Evolutionary conservation across 2,888 invertebrate species (phyloP).

Genomic region (Boloria euphrosyne): DNA sequence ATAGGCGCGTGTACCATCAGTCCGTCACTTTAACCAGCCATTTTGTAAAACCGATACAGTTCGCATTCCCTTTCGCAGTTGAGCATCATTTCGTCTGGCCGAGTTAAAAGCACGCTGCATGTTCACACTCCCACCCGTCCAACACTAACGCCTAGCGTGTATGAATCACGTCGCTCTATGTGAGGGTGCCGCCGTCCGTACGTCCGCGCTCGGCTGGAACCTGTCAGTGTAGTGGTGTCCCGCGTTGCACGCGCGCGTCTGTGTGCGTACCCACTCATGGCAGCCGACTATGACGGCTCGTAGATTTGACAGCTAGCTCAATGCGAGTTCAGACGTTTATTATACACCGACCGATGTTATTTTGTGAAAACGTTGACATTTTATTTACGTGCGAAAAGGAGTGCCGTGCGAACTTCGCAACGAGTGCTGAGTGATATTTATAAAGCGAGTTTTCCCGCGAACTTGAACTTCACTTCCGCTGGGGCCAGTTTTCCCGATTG

Average conservation of each 20-base stretch:
- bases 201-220: conserved; percentile 72
- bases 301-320: conserved; percentile 84
- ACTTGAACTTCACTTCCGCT: conserved; percentile 60
- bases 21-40: conserved; percentile 65
- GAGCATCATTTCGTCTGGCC: conserved; percentile 79
- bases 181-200: conserved; percentile 65
- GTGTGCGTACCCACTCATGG: conserved; percentile 80
- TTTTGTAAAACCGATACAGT: conserved; percentile 74
- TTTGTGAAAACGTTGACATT: conserved; percentile 72
- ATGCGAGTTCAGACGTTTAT: conserved; percentile 82
- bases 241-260: conserved; percentile 68
- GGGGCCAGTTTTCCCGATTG: conserved; percentile 60
- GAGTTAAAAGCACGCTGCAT: conserved; percentile 78
- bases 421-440: conserved; percentile 37
- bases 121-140: conserved; percentile 81
- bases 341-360: conserved; percentile 76
- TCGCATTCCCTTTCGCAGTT: conserved; percentile 70
- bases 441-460: conserved; percentile 65
- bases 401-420: conserved; percentile 42
- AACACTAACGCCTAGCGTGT: conserved; percentile 70
- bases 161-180: conserved; percentile 66
- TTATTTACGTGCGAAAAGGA: conserved; percentile 63
- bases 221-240: conserved; percentile 78
- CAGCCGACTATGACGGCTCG: conserved; percentile 83
- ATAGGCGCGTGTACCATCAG: conserved; percentile 64